phyloP scores from a whole-genome alignment of 2,113 vertebrate species.

The Crypturellus undulatus region DNA sequence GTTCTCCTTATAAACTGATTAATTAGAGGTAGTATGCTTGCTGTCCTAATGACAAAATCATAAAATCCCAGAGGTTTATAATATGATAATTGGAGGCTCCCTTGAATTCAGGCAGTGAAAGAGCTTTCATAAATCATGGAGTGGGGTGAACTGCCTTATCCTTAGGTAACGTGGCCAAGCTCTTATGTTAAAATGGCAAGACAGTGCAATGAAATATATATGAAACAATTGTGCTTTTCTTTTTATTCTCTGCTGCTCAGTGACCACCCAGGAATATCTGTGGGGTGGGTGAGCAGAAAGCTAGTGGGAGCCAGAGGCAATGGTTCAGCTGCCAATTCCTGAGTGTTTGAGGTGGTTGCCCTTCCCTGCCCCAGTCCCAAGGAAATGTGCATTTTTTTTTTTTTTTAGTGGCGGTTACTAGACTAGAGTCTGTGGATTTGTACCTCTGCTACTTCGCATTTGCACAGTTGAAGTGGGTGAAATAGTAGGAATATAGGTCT shows the following conservation, averaged over 20 bases:
- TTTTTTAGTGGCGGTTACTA: not conserved
- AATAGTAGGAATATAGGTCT: not conserved
- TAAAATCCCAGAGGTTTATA: not conserved
- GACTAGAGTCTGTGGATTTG: not conserved
- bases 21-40: not conserved
- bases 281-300: not conserved
- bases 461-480: not conserved
- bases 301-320: not conserved
- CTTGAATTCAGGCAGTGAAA: not conserved
- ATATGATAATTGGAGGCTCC: not conserved
- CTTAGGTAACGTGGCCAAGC: accelerated
- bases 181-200: not conserved
- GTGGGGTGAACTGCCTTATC: not conserved
- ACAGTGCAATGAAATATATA: not conserved
- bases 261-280: not conserved
- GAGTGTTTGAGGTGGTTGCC: not conserved
- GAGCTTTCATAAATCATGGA: not conserved
- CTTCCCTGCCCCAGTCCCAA: too few species aligned
- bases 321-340: not conserved
- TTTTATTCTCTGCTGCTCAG: not conserved
- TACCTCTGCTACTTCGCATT: not conserved
- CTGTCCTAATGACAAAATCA: not conserved
- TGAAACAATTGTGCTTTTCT: not conserved
- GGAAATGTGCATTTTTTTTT: not conserved
- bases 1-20: not conserved